Conservation (phyloP, 2,888 invertebrate species). For the Rhingia rostrata region DNA sequence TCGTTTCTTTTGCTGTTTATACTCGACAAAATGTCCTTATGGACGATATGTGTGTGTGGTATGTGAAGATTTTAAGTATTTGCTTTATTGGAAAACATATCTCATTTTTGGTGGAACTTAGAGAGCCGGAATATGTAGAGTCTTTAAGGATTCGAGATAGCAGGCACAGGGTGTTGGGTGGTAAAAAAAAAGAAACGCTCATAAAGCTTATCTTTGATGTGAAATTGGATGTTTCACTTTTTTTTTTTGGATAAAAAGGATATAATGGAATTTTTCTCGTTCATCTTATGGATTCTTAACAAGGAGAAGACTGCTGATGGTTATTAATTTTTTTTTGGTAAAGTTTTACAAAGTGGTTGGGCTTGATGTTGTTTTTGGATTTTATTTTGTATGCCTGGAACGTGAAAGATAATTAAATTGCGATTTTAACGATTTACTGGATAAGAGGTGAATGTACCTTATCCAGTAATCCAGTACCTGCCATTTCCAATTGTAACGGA, state of each 20-base stretch:
- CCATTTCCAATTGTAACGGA: no score
- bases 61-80: slow-evolving; percentile 43
- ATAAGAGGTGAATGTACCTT: not conserved
- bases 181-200: slow-evolving; percentile 47
- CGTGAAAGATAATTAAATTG: slow-evolving; percentile 23
- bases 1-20: slow-evolving; percentile 49
- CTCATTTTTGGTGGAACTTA: slow-evolving; percentile 63
- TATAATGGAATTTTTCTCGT: slow-evolving; percentile 58
- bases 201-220: slow-evolving; percentile 70
- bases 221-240: slow-evolving; percentile 59
- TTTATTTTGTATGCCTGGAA: not conserved
- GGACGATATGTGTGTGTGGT: slow-evolving; percentile 21
- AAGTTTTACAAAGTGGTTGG: slow-evolving; percentile 47
- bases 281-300: slow-evolving; percentile 48
- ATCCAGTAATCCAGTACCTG: no score
- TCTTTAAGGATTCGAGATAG: slow-evolving; percentile 29
- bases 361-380: not conserved
- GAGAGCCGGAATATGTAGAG: slow-evolving; percentile 14
- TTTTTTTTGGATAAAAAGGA: slow-evolving; percentile 22
- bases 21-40: slow-evolving; percentile 61
- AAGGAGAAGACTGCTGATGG: slow-evolving; percentile 31
- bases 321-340: slow-evolving; percentile 58
- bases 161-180: not conserved
- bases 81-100: slow-evolving; percentile 68
- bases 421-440: slow-evolving; percentile 43